Percentiles rank a stretch among this genome's conserved stretches.
Evolutionary conservation across 1,140 invertebrate genomes (phyloP).

Genomic region (Bombus breviceps): DNA sequence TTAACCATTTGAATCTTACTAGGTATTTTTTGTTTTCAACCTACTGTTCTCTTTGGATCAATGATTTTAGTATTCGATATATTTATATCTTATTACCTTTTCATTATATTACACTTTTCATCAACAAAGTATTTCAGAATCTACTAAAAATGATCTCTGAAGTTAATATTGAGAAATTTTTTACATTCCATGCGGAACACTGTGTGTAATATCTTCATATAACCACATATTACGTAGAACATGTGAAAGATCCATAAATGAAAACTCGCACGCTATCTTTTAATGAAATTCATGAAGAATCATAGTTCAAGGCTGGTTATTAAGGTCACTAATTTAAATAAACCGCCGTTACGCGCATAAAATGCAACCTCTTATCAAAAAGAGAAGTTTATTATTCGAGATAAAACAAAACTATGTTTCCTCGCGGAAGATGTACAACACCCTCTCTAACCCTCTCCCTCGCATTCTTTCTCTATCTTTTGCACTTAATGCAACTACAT

Average conservation of each 20-base stretch:
- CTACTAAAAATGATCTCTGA: no score
- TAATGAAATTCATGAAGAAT: slow-evolving; percentile 1
- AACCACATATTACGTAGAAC: not conserved
- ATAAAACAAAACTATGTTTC: slow-evolving; percentile 43
- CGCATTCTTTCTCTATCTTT: not conserved
- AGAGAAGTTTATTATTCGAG: slow-evolving; percentile 38
- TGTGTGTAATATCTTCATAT: not conserved
- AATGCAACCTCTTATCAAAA: slow-evolving; percentile 28
- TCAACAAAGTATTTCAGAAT: no score
- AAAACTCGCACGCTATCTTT: not conserved
- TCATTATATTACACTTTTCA: no score
- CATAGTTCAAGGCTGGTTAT: slow-evolving; percentile 8
- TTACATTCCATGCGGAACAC: not conserved
- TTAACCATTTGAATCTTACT: not conserved
- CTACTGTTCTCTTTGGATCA: not conserved
- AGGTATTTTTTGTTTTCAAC: no score
- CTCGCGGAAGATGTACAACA: slow-evolving; percentile 2
- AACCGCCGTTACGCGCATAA: not conserved
- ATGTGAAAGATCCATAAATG: not conserved
- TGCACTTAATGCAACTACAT: not conserved
- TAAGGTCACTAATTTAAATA: slow-evolving; percentile 39
- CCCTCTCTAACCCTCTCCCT: not conserved
- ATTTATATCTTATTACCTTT: not conserved
- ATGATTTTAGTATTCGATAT: not conserved
- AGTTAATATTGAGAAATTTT: not conserved